Percentiles rank a stretch among this genome's conserved stretches.
phyloP scores from a whole-genome alignment of 2,113 vertebrate genomes.

The Alexandromys fortis region DNA sequence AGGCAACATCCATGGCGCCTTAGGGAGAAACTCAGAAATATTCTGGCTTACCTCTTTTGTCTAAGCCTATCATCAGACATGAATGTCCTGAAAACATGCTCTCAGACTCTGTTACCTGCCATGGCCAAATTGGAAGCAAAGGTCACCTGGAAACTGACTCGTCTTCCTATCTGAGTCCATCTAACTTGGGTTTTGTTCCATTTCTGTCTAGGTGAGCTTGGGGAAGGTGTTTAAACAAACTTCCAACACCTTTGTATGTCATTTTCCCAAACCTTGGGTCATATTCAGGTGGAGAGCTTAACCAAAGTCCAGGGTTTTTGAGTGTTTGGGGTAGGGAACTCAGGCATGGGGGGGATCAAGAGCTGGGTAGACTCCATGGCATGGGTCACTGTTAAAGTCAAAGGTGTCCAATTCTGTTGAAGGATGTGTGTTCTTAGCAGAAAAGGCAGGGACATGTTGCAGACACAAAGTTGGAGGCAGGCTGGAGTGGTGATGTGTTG shows the following conservation, averaged over 20 bases:
- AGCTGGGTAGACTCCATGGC: neutral
- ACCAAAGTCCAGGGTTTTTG: neutral
- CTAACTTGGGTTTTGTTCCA: neutral
- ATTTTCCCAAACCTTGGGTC: conserved; percentile 68
- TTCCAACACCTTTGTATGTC: conserved; percentile 60
- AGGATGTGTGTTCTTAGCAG: neutral
- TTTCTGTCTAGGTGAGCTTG: conserved; percentile 47
- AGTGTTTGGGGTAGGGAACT: neutral
- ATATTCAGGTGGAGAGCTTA: conserved; percentile 54
- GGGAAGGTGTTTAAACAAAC: conserved; percentile 2
- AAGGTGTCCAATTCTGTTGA: neutral
- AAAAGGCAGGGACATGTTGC: neutral
- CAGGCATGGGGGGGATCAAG: neutral
- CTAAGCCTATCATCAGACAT: neutral
- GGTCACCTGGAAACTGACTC: neutral
- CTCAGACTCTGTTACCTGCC: neutral
- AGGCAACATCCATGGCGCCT: neutral
- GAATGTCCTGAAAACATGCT: neutral
- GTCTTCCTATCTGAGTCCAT: neutral
- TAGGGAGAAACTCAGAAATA: neutral
- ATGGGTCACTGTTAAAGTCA: neutral
- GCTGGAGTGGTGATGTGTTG: neutral
- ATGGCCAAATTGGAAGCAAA: neutral
- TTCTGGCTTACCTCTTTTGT: neutral
- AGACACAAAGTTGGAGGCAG: neutral